Base-by-base conservation (phyloP, 2,888 invertebrate species). In the Mesorhabditis spiculigera region DNA sequence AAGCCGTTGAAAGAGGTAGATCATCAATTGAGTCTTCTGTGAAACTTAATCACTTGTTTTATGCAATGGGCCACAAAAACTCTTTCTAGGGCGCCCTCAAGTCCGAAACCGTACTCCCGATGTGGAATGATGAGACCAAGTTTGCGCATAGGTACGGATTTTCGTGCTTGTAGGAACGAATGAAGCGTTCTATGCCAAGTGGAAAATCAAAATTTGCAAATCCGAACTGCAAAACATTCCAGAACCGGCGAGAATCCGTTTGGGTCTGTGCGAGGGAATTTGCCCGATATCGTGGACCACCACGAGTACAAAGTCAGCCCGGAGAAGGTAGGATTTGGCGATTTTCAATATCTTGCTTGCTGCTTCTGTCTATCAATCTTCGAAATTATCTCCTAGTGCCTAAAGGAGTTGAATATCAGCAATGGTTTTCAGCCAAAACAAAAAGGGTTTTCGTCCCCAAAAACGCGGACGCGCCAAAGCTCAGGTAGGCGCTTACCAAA, bases 21-120 rank as follows among this genome's bases (percentile, higher is more conserved):
- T 50, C 50, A 50, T 50, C 50, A 50, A 50, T 6, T 10, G 13
- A 50, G 13, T 6, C 13, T n/a, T 13, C 13, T n/a, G n/a, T 50
- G 50, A 50, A 50, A 10, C 13, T 50, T 13, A 50, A 50, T 50
- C 6, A 50, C 50, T 13, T 13, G 13, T 50, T 13, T 50, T 50
- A 10, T 50, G 50, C 6, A 50, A 6, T 50, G 8, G 6, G 50
- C 6, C 13, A 10, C 50, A 50, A 50, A 50, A 50, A 10, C 50
- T 44, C 4, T 45, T 67, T 78, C 66, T 66, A n/a, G 80, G 83
- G 83, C 28, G 73, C 69, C 13, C 72, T 83, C 4, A 78, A 83
- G 65, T 78, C 83, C 4, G 79, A 82, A 65, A 82, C 81, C 4
- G 77, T 81, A 0, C 71, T 83, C n/a, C 81, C 83, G 43, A 63